Evolutionary conservation across 2,797 vertebrate genomes (phyloP).

Genomic region (Xiphorhynchus erythropygius): DNA sequence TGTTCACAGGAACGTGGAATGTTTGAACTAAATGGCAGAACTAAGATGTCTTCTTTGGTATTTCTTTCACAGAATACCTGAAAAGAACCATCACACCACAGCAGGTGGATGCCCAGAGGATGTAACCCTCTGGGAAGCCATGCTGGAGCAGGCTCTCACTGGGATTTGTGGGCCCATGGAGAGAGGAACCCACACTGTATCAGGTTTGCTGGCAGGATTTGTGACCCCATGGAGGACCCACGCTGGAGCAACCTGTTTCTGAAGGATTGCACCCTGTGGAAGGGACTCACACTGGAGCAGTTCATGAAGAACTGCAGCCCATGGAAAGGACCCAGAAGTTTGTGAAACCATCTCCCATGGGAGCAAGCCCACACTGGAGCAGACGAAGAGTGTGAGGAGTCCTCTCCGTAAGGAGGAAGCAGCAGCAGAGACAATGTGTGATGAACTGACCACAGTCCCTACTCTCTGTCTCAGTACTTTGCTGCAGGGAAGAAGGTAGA

Average conservation of each 20-base stretch:
- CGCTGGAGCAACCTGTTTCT: background rate
- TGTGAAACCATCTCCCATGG: background rate
- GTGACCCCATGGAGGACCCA: background rate
- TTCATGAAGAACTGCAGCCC: background rate
- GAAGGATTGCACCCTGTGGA: background rate
- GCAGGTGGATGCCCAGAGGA: no score
- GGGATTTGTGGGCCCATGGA: background rate
- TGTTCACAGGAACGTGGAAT: background rate
- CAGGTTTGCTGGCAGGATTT: background rate
- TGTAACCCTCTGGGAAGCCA: background rate
- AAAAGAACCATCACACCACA: background rate
- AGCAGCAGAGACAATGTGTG: no score
- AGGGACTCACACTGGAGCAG: no score
- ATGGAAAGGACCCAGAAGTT: background rate
- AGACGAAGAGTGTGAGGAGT: background rate
- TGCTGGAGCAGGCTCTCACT: background rate
- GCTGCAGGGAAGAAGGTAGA: background rate
- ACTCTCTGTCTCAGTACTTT: background rate
- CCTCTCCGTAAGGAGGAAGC: fast-evolving
- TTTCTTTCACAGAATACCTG: background rate
- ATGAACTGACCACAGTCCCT: background rate
- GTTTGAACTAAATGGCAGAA: background rate
- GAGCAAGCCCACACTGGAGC: background rate
- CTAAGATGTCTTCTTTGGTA: background rate
- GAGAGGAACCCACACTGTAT: fast-evolving